Conservation (phyloP, 2,888 invertebrate genomes). For the Eutolmus rufibarbis region DNA sequence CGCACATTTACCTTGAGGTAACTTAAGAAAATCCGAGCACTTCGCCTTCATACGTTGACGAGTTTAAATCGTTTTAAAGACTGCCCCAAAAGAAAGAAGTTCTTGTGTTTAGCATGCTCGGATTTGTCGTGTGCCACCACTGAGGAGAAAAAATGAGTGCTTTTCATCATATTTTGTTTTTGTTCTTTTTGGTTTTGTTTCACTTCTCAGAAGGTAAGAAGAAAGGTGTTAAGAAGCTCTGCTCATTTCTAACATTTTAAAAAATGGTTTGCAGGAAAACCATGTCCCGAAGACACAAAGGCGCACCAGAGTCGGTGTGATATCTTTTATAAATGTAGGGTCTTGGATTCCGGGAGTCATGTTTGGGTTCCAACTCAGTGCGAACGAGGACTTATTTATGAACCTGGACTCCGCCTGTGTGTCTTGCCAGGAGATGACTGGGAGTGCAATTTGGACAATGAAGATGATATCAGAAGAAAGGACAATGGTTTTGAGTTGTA, state of each 20-base stretch:
- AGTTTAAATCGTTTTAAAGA: neutral
- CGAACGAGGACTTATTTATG: constrained; percentile 59
- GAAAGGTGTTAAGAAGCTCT: neutral
- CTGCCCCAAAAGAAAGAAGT: neutral
- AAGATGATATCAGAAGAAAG: neutral
- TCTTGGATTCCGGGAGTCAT: constrained; percentile 55
- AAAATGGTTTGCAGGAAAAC: constrained; percentile 54
- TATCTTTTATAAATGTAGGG: constrained; percentile 58
- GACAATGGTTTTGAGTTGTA: constrained; percentile 37
- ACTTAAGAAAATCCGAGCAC: neutral
- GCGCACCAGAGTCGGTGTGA: constrained; percentile 61
- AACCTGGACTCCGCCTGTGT: constrained; percentile 58
- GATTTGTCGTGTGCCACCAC: neutral
- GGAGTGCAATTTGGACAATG: constrained; percentile 55
- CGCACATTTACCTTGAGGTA: neutral
- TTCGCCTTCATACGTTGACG: constrained; percentile 16
- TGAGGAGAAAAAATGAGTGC: neutral
- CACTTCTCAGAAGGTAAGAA: constrained; percentile 35
- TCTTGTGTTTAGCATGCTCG: neutral
- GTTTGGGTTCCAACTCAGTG: constrained; percentile 61
- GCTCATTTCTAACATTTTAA: neutral
- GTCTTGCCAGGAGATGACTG: constrained; percentile 62
- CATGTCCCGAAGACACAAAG: constrained; percentile 59
- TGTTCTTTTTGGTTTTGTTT: neutral
- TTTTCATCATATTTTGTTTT: neutral